Conservation (phyloP, 2,888 invertebrate genomes). For the Megastigmus dorsalis region DNA sequence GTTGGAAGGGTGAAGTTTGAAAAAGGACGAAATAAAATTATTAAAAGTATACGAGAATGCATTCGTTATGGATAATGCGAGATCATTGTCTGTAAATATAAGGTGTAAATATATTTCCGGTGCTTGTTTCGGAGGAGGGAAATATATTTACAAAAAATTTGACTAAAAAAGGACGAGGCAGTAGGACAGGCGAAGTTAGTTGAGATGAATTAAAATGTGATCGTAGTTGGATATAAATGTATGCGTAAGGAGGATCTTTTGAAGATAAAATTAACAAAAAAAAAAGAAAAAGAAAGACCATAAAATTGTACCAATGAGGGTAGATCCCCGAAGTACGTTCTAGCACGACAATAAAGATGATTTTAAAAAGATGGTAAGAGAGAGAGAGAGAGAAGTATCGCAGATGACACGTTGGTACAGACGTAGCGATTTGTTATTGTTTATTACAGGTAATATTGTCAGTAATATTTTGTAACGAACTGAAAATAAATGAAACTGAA, state of each 20-base stretch:
- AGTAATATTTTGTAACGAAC: conserved; percentile 56
- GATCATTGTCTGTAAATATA: conserved; percentile 41
- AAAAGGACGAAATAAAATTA: conserved; percentile 5
- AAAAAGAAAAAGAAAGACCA: not conserved
- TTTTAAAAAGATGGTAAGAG: not conserved
- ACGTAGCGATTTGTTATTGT: conserved; percentile 52
- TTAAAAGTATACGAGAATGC: conserved; percentile 25
- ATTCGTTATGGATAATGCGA: conserved; percentile 31
- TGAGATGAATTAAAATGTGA: conserved; percentile 44
- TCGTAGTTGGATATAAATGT: conserved; percentile 40
- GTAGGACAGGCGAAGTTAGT: not conserved
- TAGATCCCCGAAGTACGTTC: conserved; percentile 42
- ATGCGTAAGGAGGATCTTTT: not conserved
- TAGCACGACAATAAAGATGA: not conserved
- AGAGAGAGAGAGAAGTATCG: not conserved
- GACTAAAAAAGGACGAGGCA: not conserved
- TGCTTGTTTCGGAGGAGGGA: not conserved
- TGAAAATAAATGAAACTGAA: conserved; percentile 47
- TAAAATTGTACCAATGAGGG: conserved; percentile 13
- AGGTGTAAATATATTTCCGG: conserved; percentile 7
- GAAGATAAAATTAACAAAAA: not conserved
- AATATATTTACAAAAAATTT: not conserved
- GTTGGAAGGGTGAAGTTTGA: not conserved
- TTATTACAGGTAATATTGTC: conserved; percentile 50
- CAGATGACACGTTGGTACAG: not conserved